A percentile compares a stretch with the other conserved stretches of the same genome.
phyloP scores from a whole-genome alignment of 2,797 vertebrate species.

The Margarornis squamiger region DNA sequence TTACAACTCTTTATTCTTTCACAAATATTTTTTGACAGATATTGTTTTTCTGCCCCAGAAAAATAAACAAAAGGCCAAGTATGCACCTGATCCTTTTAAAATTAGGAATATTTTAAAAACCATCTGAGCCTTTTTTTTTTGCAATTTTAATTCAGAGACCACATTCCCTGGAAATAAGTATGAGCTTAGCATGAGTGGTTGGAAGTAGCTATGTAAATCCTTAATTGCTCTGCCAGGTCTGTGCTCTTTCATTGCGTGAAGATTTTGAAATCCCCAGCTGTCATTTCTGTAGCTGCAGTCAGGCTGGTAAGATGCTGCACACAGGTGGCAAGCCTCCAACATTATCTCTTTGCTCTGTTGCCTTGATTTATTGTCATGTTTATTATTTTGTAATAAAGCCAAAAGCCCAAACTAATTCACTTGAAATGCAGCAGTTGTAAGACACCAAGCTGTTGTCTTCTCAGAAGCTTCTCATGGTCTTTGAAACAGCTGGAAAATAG shows the following conservation, averaged over 20 bases:
- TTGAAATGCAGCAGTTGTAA: background rate
- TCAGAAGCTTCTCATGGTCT: background rate
- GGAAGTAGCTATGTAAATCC: background rate
- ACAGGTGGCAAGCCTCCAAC: background rate
- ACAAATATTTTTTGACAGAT: background rate
- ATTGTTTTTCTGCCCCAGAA: background rate
- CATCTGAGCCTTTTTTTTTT: background rate
- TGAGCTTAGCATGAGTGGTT: background rate
- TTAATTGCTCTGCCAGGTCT: background rate
- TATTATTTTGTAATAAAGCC: background rate
- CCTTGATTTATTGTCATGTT: constrained; percentile 1
- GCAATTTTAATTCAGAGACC: background rate
- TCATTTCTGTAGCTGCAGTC: background rate
- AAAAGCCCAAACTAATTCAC: background rate
- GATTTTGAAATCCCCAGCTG: background rate
- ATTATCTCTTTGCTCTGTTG: background rate
- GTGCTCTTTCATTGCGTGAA: background rate
- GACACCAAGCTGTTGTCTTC: background rate
- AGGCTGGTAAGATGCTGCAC: background rate
- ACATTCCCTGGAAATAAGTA: background rate
- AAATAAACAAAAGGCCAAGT: background rate
- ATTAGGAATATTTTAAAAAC: background rate
- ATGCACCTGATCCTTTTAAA: background rate
- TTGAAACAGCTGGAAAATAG: background rate
- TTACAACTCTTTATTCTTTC: background rate